A percentile compares a stretch with the other conserved stretches of the same genome.
These are phyloP conservation scores for Eptatretus burgeri DNA, from an alignment of 2,113 vertebrate species.

Conservation along the genomic window DNA sequence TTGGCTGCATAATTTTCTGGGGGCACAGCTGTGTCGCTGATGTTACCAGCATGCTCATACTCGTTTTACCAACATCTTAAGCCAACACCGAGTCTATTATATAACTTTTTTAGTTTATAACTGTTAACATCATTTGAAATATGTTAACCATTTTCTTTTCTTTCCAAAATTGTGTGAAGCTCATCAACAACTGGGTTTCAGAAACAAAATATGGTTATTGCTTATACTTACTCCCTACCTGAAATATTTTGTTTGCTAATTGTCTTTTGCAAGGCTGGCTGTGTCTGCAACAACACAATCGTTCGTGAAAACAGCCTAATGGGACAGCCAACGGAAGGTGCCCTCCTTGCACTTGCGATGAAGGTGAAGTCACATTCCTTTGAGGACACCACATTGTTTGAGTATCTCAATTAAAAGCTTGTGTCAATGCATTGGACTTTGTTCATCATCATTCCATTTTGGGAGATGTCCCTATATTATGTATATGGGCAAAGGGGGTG, in stretches of 20 bases:
- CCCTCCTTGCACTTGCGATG: constrained; percentile 70
- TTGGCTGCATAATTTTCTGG: too few relatives aligned
- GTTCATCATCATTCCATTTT: too few relatives aligned
- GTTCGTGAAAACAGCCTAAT: constrained; percentile 56
- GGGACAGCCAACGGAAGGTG: constrained; percentile 80
- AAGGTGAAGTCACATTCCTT: constrained; percentile 28
- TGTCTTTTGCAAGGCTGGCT: constrained; percentile 32
- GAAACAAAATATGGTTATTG: neutral
- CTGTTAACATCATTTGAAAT: neutral
- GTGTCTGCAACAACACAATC: constrained; percentile 73
- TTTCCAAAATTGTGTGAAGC: neutral
- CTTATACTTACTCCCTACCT: neutral
- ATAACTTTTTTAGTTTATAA: too few relatives aligned
- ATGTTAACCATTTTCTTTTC: neutral
- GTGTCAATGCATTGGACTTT: too few relatives aligned
- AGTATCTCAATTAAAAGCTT: too few relatives aligned
- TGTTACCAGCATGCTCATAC: too few relatives aligned
- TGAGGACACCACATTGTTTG: too few relatives aligned
- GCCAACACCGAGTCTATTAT: too few relatives aligned
- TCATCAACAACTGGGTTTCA: neutral
- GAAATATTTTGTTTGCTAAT: neutral
- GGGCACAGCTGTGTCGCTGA: too few relatives aligned
- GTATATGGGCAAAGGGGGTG: too few relatives aligned
- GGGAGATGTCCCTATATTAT: too few relatives aligned
- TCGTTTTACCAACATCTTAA: too few relatives aligned